These are phyloP conservation scores for Thereva nobilitata DNA, from an alignment of 2,888 invertebrate species.

Conservation along the genomic window DNA sequence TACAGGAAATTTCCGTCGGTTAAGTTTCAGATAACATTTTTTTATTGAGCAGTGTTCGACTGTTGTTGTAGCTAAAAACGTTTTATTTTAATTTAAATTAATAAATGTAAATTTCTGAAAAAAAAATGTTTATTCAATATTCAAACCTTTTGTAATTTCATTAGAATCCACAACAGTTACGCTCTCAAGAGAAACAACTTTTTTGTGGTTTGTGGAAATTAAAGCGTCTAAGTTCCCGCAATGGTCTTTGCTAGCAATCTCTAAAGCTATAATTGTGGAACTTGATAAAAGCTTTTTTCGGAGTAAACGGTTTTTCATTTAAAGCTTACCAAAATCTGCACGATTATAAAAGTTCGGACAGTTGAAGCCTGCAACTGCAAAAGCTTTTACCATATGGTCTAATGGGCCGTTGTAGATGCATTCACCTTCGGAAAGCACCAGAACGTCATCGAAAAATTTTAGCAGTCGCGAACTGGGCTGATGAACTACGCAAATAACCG, in stretches of 20 bases:
- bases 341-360: slow-evolving; percentile 91
- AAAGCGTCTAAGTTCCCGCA: slow-evolving; percentile 56
- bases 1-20: slow-evolving; percentile 49
- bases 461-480: slow-evolving; percentile 86
- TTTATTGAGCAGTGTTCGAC: neutral
- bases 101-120: too few relatives aligned
- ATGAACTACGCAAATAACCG: slow-evolving; percentile 86
- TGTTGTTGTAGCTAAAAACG: too few relatives aligned
- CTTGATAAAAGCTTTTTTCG: too few relatives aligned
- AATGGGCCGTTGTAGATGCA: slow-evolving; percentile 80
- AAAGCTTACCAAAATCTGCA: slow-evolving; percentile 76
- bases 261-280: slow-evolving; percentile 54
- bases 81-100: too few relatives aligned
- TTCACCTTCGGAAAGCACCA: slow-evolving; percentile 76
- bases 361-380: slow-evolving; percentile 67
- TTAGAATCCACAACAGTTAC: neutral
- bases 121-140: too few relatives aligned
- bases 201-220: slow-evolving; percentile 24
- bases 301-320: neutral
- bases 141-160: slow-evolving; percentile 1
- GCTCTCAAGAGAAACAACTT: neutral
- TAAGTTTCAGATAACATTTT: neutral
- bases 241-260: slow-evolving; percentile 65
- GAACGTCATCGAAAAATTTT: slow-evolving; percentile 84
- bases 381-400: slow-evolving; percentile 70